Base-by-base conservation (phyloP, 2,797 vertebrate genomes). In the Lepus townsendii region DNA sequence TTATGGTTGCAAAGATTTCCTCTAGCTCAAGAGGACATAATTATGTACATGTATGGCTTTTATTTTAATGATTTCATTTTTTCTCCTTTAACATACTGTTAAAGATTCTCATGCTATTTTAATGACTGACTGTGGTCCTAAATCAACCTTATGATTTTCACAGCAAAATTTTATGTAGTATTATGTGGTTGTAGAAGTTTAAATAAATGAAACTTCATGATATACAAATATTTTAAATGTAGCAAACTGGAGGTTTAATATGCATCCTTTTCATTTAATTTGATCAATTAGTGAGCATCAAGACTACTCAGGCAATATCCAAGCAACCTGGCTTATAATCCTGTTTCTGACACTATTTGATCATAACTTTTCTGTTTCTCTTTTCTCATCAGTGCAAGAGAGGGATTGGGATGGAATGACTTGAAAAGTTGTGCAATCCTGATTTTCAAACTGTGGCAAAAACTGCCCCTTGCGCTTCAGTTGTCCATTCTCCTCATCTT, bases 221-320 rank as follows among this genome's bases (percentile, higher is more conserved):
- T 90, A 71, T 50, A 96, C 82, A 71, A 60, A 42, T 62, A 88
- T 57, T 16, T 65, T 52, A 87, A 89, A 89, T 83, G 14, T 30
- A 88, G 22, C 19, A 88, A 73, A 62, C 9, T 71, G 32, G 35
- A 19, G 63, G 22, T 83, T 88, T 60, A 42, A 80, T 35, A 52
- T 75, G 35, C 90, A n/a, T 88, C 60, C 0, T 91, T 88, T 90
- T 78, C 26, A 80, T 77, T 90, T 71, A 92, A 84, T 93, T 83
- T 78, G 19, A 24, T 65, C 86, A 17, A 16, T 88, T 47, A 73
- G 19, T 20, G 57, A 95, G 24, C 71, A 90, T 77, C 65, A 83
- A 83, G 38, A 84, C 62, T 52, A 72, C 84, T 24, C 72, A 27
- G 69, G 0, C 65, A 16, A 3, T 32, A 22, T 66, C 50, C 76